Conservation (phyloP, 2,113 vertebrate genomes). For the Dromiciops gliroides region DNA sequence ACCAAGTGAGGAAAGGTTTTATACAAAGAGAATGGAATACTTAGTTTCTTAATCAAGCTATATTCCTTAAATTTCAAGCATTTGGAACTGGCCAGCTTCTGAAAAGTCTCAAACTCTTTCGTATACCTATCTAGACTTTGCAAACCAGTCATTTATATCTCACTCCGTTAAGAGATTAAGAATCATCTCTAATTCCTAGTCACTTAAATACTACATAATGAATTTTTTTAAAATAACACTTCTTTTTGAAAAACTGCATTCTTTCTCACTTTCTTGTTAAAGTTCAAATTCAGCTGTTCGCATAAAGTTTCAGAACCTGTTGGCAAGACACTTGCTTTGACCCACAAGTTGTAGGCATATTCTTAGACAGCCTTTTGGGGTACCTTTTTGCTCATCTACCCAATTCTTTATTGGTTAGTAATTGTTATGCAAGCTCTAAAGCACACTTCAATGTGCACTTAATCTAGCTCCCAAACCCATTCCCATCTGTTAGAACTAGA, state of each 20-base stretch:
- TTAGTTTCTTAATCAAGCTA: neutral
- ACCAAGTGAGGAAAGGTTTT: neutral
- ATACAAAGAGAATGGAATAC: neutral
- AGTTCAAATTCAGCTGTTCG: constrained; percentile 88
- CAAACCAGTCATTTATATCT: neutral
- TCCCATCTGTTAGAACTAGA: neutral
- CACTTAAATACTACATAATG: neutral
- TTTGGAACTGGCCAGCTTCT: neutral
- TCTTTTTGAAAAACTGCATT: constrained; percentile 40
- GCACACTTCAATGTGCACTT: neutral
- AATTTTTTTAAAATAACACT: neutral
- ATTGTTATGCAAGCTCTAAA: neutral
- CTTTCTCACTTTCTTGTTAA: constrained; percentile 74
- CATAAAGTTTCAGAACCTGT: constrained; percentile 89
- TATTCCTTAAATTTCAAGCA: neutral
- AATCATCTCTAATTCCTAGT: neutral
- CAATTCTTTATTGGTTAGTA: neutral
- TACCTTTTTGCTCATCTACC: neutral
- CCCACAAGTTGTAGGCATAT: neutral
- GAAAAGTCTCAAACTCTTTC: neutral
- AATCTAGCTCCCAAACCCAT: neutral
- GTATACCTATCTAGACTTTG: neutral
- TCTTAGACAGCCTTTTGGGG: neutral
- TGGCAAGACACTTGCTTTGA: constrained; percentile 85
- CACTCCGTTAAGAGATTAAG: neutral